Percentiles rank a stretch among this genome's conserved stretches.
Evolutionary conservation across 2,797 vertebrate species (phyloP).

Genomic region (Cirrhinus mrigala): DNA sequence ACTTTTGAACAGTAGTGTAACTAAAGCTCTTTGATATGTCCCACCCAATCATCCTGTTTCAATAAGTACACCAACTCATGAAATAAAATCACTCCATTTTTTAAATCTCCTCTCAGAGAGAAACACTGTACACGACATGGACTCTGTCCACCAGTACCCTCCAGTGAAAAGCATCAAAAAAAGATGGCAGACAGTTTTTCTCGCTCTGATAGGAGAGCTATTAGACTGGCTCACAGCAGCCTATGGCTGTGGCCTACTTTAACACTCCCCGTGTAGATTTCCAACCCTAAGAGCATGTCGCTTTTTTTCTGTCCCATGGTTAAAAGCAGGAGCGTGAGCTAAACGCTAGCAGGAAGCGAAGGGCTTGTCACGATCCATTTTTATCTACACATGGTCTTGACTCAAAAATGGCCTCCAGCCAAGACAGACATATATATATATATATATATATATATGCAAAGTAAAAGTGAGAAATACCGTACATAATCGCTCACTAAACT

Average conservation of each 20-base stretch:
- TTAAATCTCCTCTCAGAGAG: conserved; percentile 53
- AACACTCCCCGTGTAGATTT: conserved; percentile 54
- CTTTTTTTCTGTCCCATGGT: conserved; percentile 34
- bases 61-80: background rate
- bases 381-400: conserved; percentile 47
- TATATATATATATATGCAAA: conserved; percentile 3
- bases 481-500: conserved; percentile 14
- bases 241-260: conserved; percentile 64
- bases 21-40: background rate
- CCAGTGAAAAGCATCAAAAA: conserved; percentile 49
- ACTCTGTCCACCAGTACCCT: conserved; percentile 36
- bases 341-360: conserved; percentile 46
- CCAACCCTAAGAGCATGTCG: conserved; percentile 63
- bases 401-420: conserved; percentile 39
- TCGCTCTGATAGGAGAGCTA: conserved; percentile 55
- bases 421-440: background rate
- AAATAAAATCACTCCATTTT: background rate
- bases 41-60: background rate
- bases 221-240: conserved; percentile 61
- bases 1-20: background rate
- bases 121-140: conserved; percentile 53
- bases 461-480: conserved; percentile 14
- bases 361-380: conserved; percentile 55
- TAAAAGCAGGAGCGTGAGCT: conserved; percentile 52
- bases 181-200: conserved; percentile 57